phyloP scores from a whole-genome alignment of 2,888 invertebrate genomes.

The Tridacna crocea region DNA sequence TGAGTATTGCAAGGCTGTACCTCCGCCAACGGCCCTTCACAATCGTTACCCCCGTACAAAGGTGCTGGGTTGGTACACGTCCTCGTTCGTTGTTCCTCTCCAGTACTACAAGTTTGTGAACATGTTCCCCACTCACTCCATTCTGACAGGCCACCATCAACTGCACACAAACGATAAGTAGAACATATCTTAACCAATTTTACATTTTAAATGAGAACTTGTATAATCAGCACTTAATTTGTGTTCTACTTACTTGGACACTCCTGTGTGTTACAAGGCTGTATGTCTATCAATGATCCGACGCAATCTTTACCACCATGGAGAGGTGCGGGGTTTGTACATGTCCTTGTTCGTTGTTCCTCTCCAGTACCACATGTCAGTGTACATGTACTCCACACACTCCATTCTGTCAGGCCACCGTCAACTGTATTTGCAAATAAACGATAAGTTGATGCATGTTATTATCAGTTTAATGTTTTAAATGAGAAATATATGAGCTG shows the following conservation, averaged over 20 bases:
- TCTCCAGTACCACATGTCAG: constrained; percentile 41
- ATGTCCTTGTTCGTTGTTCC: constrained; percentile 16
- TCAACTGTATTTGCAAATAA: constrained; percentile 20
- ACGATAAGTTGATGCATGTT: not conserved
- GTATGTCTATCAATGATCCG: constrained; percentile 17
- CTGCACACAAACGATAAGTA: not conserved
- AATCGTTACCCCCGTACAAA: constrained; percentile 20
- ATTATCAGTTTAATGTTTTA: too few relatives aligned
- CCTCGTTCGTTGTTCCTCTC: constrained; percentile 18
- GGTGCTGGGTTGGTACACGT: constrained; percentile 23
- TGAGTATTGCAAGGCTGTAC: constrained; percentile 24
- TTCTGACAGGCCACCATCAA: constrained; percentile 25
- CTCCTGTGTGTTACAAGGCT: constrained; percentile 25
- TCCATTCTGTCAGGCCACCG: constrained; percentile 42
- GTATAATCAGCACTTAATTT: too few relatives aligned
- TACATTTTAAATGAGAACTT: too few relatives aligned
- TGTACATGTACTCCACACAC: constrained; percentile 44
- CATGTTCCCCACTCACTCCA: constrained; percentile 22
- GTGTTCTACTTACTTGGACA: constrained; percentile 39
- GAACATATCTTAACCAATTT: too few relatives aligned
- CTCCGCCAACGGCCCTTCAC: constrained; percentile 1
- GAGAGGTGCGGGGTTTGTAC: constrained; percentile 38
- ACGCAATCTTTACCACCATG: constrained; percentile 36
- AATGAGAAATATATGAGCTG: too few relatives aligned
- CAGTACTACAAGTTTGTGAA: constrained; percentile 24